Base-by-base conservation (phyloP, 1,140 invertebrate species). In the Atta cephalotes region DNA sequence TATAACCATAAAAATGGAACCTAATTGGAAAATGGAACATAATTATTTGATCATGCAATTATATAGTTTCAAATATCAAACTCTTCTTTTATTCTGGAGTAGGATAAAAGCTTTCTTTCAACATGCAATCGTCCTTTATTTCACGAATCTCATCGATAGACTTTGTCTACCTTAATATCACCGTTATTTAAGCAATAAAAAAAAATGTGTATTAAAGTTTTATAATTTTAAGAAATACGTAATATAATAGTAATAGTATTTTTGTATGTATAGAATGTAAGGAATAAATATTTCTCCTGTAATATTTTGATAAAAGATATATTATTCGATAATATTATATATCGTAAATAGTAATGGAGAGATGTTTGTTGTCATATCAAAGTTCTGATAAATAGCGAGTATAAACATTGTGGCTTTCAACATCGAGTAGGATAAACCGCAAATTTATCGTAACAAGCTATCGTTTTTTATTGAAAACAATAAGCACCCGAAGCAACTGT, bases 391-490 rank as follows among this genome's bases (percentile, higher is more conserved):
- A 82, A 62, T 25, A 35, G n/a, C 7, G 39, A 63, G 14, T 51
- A 35, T 21, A 82, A 62, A n/a, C 39, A 45, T 60, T 58, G 18
- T 68, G 21, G 65, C 4, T 25, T 66, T 58, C 21, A 65, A 45
- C 14, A 28, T 72, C 68, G 79, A 4, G 3, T 12, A 49, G 25
- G 10, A 72, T 45, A 63, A 76, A 31, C 70, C 56, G 35, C 70
- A 84, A 62, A 84, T 76, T 84, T 71, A 74, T 74, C 12, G 53
- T 49, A 45, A 80, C 25, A 45, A 14, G 14, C n/a, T 5, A 25
- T 35, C 28, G 53, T 49, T 39, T 84, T 84, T 62, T 76, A 74
- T 84, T 12, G 58, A 62, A 84, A 25, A 28, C 35, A 72, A 60
- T 72, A 53, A 81, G 78, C 45, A 14, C 53, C 5, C 7, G 56